Conservation (phyloP, 2,797 vertebrate genomes). For the Heliangelus exortis region DNA sequence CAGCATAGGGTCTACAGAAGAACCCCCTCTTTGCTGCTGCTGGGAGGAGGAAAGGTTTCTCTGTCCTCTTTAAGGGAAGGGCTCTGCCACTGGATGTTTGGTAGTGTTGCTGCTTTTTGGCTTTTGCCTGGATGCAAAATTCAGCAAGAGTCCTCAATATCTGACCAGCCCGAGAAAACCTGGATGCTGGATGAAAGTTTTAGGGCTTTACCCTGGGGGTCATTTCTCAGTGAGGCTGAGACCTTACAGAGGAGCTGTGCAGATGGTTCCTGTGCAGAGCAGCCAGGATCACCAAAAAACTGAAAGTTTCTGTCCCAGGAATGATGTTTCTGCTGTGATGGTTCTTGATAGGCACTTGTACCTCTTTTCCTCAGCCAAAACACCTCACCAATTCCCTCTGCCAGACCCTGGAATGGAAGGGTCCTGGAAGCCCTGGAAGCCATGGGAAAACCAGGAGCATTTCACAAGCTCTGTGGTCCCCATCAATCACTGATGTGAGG, state of each 20-base stretch:
- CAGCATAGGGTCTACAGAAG: neutral
- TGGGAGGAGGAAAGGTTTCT: neutral
- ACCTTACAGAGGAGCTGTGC: neutral
- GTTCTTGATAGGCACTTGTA: neutral
- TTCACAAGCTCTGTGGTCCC: neutral
- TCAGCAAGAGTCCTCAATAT: neutral
- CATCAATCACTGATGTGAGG: neutral
- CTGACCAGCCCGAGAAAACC: neutral
- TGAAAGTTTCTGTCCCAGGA: neutral
- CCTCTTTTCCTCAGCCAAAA: neutral
- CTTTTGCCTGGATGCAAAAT: neutral
- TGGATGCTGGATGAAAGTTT: neutral
- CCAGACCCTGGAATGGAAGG: too few relatives aligned
- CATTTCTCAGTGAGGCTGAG: neutral
- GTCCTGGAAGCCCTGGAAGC: neutral
- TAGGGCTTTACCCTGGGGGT: neutral
- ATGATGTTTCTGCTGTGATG: neutral
- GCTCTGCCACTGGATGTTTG: neutral
- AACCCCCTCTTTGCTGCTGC: neutral
- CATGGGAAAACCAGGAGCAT: neutral
- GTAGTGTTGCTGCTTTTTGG: neutral
- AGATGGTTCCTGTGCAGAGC: neutral
- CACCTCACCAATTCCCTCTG: neutral
- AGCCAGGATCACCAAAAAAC: neutral
- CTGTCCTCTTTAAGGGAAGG: neutral